Conservation (phyloP, 2,113 vertebrate species). For the Setophaga kirtlandii region DNA sequence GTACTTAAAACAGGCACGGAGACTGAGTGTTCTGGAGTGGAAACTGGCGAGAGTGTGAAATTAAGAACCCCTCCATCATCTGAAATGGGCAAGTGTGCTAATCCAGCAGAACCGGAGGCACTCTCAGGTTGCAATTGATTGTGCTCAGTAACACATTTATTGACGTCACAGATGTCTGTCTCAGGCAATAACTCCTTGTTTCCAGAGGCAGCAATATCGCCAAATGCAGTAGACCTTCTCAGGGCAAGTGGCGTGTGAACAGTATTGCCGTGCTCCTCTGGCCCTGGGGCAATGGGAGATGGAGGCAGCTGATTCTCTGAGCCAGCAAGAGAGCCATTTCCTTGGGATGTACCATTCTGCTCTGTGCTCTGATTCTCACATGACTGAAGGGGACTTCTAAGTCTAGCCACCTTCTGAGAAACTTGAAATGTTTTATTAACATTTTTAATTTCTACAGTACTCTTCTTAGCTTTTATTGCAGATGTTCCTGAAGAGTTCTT, state of each 20-base stretch:
- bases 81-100: slow-evolving; percentile 15
- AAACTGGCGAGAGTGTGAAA: slow-evolving; percentile 60
- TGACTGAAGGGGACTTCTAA: slow-evolving; percentile 81
- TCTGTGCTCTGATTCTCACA: slow-evolving; percentile 74
- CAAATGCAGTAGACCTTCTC: slow-evolving; percentile 51
- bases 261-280: slow-evolving; percentile 10
- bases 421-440: slow-evolving; percentile 84
- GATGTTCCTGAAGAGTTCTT: slow-evolving; percentile 68
- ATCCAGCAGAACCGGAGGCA: neutral
- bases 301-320: slow-evolving; percentile 63
- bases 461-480: slow-evolving; percentile 54
- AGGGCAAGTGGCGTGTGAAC: slow-evolving; percentile 39
- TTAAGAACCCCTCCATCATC: slow-evolving; percentile 57
- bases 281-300: slow-evolving; percentile 42
- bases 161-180: neutral
- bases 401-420: slow-evolving; percentile 68
- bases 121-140: neutral
- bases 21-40: slow-evolving; percentile 68
- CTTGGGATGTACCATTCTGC: neutral
- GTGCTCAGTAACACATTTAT: neutral
- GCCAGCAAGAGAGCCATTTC: neutral
- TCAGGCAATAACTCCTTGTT: slow-evolving; percentile 25
- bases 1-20: slow-evolving; percentile 43
- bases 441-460: slow-evolving; percentile 60
- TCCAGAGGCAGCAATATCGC: slow-evolving; percentile 37